A percentile compares a stretch with the other conserved stretches of the same genome.
Conservation (phyloP, 2,113 vertebrate genomes). For the Chaetodon trifascialis region DNA sequence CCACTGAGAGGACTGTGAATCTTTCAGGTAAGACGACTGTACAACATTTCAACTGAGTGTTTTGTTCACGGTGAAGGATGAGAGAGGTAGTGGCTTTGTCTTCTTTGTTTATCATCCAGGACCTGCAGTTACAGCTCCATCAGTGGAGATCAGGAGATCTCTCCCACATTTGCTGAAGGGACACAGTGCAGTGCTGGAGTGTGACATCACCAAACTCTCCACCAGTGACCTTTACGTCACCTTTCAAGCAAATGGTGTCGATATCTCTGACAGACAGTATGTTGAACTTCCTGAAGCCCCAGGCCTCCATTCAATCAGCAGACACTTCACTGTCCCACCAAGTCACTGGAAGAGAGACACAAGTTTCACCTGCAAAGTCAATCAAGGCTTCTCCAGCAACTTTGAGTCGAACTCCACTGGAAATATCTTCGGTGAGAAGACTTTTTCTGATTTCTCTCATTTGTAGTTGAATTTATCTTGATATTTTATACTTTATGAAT, state of each 20-base stretch:
- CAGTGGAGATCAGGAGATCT: slow-evolving; percentile 74
- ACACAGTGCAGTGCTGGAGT: slow-evolving; percentile 62
- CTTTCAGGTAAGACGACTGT: slow-evolving; percentile 39
- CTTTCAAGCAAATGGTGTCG: slow-evolving; percentile 26
- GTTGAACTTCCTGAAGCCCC: slow-evolving; percentile 46
- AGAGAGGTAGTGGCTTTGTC: background rate
- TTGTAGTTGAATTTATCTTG: too few species aligned
- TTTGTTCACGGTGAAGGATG: too few species aligned
- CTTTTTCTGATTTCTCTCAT: too few species aligned
- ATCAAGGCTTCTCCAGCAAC: slow-evolving; percentile 33
- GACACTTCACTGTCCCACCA: slow-evolving; percentile 16
- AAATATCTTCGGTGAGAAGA: too few species aligned
- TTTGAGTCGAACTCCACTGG: background rate
- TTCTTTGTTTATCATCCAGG: slow-evolving; percentile 37
- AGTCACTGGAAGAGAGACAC: background rate
- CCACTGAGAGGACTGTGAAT: background rate
- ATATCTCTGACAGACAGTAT: slow-evolving; percentile 24
- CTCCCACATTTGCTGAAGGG: slow-evolving; percentile 46
- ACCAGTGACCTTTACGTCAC: slow-evolving; percentile 63
- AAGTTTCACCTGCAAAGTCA: slow-evolving; percentile 47
- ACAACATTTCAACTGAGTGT: background rate
- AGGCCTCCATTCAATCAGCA: slow-evolving; percentile 46
- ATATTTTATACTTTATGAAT: too few species aligned
- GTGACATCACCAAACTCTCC: slow-evolving; percentile 60
- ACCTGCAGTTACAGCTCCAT: background rate